phyloP scores from a whole-genome alignment of 2,797 vertebrate species.

The Pangasius krempfi region DNA sequence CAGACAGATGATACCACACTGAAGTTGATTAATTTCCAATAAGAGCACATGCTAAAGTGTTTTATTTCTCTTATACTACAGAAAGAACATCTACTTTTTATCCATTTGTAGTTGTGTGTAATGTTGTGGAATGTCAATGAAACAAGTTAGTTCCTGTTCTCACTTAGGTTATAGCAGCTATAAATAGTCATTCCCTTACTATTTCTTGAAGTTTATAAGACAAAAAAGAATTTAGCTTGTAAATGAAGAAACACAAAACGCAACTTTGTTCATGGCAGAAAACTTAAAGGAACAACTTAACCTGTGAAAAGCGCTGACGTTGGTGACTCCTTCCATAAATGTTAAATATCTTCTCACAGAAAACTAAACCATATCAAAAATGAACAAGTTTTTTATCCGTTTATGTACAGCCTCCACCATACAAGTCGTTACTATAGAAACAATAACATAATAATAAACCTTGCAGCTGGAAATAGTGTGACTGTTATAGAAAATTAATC shows the following conservation, averaged over 20 bases:
- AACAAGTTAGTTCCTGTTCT: background rate
- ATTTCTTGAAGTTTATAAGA: conserved; percentile 2
- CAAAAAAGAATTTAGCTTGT: background rate
- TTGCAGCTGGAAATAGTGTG: background rate
- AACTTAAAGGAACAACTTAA: background rate
- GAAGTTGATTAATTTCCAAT: background rate
- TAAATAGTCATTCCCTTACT: background rate
- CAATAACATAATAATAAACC: background rate
- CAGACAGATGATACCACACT: background rate
- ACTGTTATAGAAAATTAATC: background rate
- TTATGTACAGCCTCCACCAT: background rate
- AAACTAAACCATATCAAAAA: background rate
- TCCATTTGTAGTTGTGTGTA: background rate
- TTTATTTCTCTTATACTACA: background rate
- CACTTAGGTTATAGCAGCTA: background rate
- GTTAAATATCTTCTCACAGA: background rate
- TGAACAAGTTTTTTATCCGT: background rate
- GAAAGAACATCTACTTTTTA: background rate
- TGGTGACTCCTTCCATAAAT: background rate
- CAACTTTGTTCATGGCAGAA: background rate
- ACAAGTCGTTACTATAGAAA: background rate
- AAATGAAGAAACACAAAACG: background rate
- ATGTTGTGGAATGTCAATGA: background rate
- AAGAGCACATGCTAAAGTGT: background rate
- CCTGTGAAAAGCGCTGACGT: background rate